Evolutionary conservation across 2,797 vertebrate genomes (phyloP), one percentile per base, ranked within the genome.

Genomic region (Chromobotia macracanthus): DNA sequence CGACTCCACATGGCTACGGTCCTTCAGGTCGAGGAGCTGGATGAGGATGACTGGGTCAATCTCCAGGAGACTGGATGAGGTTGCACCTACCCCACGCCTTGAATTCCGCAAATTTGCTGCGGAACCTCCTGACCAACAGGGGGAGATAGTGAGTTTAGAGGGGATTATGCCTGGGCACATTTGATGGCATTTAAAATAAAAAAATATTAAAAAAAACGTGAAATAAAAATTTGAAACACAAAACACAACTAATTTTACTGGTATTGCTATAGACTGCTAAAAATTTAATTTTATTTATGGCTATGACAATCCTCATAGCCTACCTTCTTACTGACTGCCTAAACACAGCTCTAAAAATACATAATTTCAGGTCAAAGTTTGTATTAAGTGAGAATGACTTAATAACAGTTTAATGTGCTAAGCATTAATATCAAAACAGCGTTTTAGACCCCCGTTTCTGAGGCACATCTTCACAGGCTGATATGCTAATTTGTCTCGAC

Each of bases 21-120:
- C 98, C 82, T 98, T 97, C 13, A 99, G 92, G 83, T 99, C 97
- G 91, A 99, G 86, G 79, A 99, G 89, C 84, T 98, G 98, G 88
- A 99, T 97, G 85, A 99, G 91, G 84, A 99, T 96, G 73, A 98
- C 93, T 0, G 98, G 98, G 89, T 99, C 98, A 3, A 99, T 95
- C 55, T 99, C 97, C 83, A 99, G 90, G 28, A 99, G 92, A 80
- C 95, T 95, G 90, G 86, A 93, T 31, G 92, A 70, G 58, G 72
- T 82, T 50, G 75, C 79, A 61, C 75, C 65, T 3, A 74, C 48
- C 1, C 80, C 75, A 3, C 83, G 65, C 19, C 77, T 83, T 76
- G 44, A 92, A 85, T 84, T 92, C 74, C 72, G 94, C 44, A 68
- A 86, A 25, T 90, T 88, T 88, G 86, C 66, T 13, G 55, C 56